Percentiles rank a stretch among this genome's conserved stretches.
These are phyloP conservation scores for Wiebesia pumilae DNA, from an alignment of 1,140 invertebrate genomes.

Conservation along the genomic window DNA sequence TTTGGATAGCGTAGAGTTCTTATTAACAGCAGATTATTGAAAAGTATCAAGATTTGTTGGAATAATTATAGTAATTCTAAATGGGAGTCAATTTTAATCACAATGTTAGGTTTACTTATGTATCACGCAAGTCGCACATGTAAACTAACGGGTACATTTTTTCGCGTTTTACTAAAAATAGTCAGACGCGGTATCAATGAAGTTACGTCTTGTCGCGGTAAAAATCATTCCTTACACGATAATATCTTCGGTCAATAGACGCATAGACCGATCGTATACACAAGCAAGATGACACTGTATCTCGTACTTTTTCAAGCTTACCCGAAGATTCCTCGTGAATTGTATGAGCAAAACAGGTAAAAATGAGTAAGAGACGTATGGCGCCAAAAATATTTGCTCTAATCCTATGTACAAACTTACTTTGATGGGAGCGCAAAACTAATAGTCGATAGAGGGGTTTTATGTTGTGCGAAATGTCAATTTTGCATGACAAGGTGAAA, in stretches of 20 bases:
- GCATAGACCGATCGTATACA: slow-evolving; percentile 21
- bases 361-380: slow-evolving; percentile 43
- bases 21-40: too few relatives aligned
- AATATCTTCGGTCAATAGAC: slow-evolving; percentile 66
- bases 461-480: not conserved
- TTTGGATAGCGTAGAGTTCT: too few relatives aligned
- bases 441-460: not conserved
- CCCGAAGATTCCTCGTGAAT: slow-evolving; percentile 18
- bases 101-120: slow-evolving; percentile 4
- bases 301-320: slow-evolving; percentile 9
- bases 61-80: not conserved
- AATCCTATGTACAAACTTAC: slow-evolving; percentile 50
- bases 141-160: not conserved
- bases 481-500: not conserved
- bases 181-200: slow-evolving; percentile 25
- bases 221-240: slow-evolving; percentile 52
- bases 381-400: slow-evolving; percentile 69
- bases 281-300: slow-evolving; percentile 11
- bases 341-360: slow-evolving; percentile 1
- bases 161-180: slow-evolving; percentile 33
- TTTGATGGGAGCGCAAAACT: slow-evolving; percentile 11
- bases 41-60: not conserved
- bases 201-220: not conserved
- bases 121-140: not conserved
- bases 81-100: not conserved